Evolutionary conservation across 2,888 invertebrate genomes (phyloP).

Genomic region (Caenorhabditis uteleia): DNA sequence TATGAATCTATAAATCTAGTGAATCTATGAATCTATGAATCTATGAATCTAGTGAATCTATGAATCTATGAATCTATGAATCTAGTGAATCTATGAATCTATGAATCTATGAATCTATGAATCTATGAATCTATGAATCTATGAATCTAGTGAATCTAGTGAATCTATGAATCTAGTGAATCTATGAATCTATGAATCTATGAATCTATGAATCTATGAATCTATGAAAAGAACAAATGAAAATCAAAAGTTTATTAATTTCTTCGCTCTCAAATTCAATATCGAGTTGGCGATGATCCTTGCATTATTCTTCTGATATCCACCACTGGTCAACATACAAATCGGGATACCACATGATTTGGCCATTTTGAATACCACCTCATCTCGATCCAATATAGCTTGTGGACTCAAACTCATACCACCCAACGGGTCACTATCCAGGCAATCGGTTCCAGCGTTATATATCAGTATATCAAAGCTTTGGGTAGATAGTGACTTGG

Average conservation of each 20-base stretch:
- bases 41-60: no score
- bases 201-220: no score
- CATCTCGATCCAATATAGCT: constrained; percentile 79
- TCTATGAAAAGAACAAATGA: no score
- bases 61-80: no score
- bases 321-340: constrained; percentile 78
- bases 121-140: no score
- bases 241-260: constrained; percentile 65
- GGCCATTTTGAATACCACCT: constrained; percentile 81
- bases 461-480: constrained; percentile 83
- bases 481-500: constrained; percentile 19
- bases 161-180: no score
- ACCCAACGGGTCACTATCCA: constrained; percentile 82
- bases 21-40: no score
- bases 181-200: no score
- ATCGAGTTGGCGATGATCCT: constrained; percentile 85
- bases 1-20: no score
- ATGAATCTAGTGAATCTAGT: no score
- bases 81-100: no score
- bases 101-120: no score
- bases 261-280: constrained; percentile 77
- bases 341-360: constrained; percentile 51
- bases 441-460: constrained; percentile 89
- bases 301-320: constrained; percentile 82
- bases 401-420: constrained; percentile 78